Base-by-base conservation (phyloP, 2,888 invertebrate species). In the Scelioninae gen. 1 region DNA sequence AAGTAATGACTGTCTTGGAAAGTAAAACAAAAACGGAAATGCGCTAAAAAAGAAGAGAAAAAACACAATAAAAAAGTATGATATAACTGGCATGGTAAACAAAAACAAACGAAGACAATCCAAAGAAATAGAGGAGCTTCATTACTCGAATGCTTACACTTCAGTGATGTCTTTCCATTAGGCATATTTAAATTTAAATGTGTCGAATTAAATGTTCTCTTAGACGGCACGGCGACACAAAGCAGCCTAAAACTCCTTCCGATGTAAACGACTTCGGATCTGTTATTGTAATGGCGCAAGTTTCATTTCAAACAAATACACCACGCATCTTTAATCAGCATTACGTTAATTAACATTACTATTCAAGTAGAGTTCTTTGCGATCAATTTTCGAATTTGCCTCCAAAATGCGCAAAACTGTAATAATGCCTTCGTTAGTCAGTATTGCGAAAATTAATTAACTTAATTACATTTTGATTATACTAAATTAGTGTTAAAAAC, bases 111-210 rank as follows among this genome's bases (percentile, higher is more conserved):
- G 77, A 10, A 15, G 10, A 47, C n/a, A 63, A 63, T 76, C 75
- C 71, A 81, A 75, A 62, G 76, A 32, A 72, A 77, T 31, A 68
- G 49, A 45, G 43, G 56, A 65, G 74, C 56, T 78, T 58, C 78
- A 79, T 83, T 82, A 82, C 58, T 47, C 53, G 78, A 80, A 81
- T 69, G 71, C 71, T 75, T 65, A 71, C 68, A 62, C 74, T 55
- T 43, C 62, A 34, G 56, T 53, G 55, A 75, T 75, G 75, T 68
- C 65, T 74, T 83, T 83, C 79, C 83, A 83, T 83, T 83, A 83
- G 65, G 79, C 72, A 62, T 76, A 71, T 74, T 80, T 80, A 74
- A 74, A 80, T 74, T 43, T 63, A 75, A 80, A 80, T 75, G 74
- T 55, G 63, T 49, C 74, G 74, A 74, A 80, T 80, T 74, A 74